Evolutionary conservation across 2,888 invertebrate species (phyloP).

Genomic region (Bugula neritina): DNA sequence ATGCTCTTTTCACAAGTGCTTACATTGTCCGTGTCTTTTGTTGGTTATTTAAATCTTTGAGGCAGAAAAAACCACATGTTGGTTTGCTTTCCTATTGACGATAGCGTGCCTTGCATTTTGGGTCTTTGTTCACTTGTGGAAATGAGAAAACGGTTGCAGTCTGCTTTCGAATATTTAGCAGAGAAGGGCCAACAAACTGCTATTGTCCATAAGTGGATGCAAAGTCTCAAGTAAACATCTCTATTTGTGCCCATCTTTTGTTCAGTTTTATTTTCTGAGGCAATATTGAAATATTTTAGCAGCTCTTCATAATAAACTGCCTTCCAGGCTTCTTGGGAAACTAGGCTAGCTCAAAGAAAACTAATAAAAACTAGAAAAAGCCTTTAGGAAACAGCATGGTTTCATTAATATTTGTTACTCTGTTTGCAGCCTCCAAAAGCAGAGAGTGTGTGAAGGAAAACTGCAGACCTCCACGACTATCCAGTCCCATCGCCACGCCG

Average conservation of each 20-base stretch:
- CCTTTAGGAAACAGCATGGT: too few species aligned
- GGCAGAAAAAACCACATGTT: conserved; percentile 23
- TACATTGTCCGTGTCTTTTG: conserved; percentile 15
- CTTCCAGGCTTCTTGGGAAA: too few species aligned
- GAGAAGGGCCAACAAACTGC: neutral
- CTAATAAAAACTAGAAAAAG: too few species aligned
- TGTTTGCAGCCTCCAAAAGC: neutral
- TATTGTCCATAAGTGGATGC: conserved; percentile 13
- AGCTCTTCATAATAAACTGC: neutral
- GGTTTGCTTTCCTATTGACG: conserved; percentile 24
- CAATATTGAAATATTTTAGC: neutral
- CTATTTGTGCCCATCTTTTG: conserved; percentile 9
- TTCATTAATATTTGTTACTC: too few species aligned
- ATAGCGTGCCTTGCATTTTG: conserved; percentile 7
- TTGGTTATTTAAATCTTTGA: conserved; percentile 9
- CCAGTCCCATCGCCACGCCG: conserved; percentile 47
- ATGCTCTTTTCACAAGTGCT: neutral
- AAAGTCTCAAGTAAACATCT: neutral
- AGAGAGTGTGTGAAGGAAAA: neutral
- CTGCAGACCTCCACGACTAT: neutral
- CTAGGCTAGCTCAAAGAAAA: too few species aligned
- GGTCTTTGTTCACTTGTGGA: neutral
- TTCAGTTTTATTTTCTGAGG: neutral
- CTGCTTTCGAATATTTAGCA: neutral
- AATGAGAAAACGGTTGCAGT: conserved; percentile 16